Evolutionary conservation across 2,888 invertebrate genomes (phyloP).

Genomic region (Metopia argyrocephala): DNA sequence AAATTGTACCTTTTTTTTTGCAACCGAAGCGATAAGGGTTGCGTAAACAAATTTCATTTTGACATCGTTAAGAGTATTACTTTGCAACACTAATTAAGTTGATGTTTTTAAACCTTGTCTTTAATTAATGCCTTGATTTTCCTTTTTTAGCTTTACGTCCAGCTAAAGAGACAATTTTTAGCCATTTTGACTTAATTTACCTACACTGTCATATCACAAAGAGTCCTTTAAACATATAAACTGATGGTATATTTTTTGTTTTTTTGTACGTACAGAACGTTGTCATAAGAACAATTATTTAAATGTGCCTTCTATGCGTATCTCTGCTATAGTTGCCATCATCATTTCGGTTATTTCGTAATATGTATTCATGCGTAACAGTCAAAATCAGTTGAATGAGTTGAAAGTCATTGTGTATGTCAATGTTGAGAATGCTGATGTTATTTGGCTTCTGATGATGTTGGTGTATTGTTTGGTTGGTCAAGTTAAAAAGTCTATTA

Average conservation of each 20-base stretch:
- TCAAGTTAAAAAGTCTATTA: constrained; percentile 48
- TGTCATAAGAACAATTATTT: constrained; percentile 45
- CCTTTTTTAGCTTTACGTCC: no score
- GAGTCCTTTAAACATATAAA: neutral
- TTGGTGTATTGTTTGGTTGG: constrained; percentile 13
- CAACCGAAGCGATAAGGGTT: no score
- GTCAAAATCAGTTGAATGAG: constrained; percentile 4
- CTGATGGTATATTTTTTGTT: neutral
- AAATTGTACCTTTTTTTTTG: neutral
- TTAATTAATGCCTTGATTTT: constrained; percentile 60
- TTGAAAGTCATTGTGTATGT: neutral
- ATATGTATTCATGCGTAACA: constrained; percentile 35
- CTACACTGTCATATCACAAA: no score
- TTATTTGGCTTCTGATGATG: constrained; percentile 22
- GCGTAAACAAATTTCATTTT: no score
- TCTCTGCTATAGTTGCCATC: neutral
- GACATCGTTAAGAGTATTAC: neutral
- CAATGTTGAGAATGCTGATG: constrained; percentile 13
- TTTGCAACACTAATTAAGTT: constrained; percentile 50
- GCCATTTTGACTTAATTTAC: constrained; percentile 36
- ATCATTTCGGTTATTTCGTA: neutral
- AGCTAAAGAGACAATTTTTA: neutral
- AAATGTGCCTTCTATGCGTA: neutral
- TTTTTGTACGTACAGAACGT: constrained; percentile 22
- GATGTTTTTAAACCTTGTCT: constrained; percentile 45